Conservation (phyloP, 2,797 vertebrate species). For the Synanceia verrucosa region DNA sequence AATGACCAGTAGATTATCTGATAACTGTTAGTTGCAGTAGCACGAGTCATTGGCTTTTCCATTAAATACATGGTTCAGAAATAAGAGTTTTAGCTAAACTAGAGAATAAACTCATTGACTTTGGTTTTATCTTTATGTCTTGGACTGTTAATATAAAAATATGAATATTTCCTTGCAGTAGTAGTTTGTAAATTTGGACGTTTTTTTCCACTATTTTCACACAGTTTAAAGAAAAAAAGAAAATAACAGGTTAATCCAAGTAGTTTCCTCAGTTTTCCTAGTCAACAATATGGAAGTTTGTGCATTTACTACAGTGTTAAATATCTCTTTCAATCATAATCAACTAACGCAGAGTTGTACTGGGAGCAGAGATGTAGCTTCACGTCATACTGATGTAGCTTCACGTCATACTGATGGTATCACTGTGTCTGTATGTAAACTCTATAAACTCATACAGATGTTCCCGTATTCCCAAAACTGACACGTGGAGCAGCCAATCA, state of each 20-base stretch:
- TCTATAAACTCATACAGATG: not conserved
- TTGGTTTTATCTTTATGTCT: not conserved
- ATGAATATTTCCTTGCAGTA: not conserved
- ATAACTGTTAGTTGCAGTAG: not conserved
- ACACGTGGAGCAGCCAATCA: constrained; percentile 69
- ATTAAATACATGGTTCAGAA: not conserved
- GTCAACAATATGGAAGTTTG: not conserved
- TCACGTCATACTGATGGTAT: no score
- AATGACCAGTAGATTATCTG: not conserved
- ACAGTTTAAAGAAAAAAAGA: not conserved
- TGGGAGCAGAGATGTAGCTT: not conserved
- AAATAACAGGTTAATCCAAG: not conserved
- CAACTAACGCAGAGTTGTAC: not conserved
- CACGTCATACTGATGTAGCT: not conserved
- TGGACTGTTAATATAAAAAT: not conserved
- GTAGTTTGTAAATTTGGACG: not conserved
- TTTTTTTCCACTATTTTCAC: not conserved
- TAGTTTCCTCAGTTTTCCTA: no score
- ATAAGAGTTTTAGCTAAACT: not conserved
- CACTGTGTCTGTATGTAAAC: no score
- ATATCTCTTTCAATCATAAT: not conserved
- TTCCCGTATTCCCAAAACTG: constrained; percentile 33
- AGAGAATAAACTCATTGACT: no score
- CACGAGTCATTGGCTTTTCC: not conserved
- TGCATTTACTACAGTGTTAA: not conserved